Conservation (phyloP, 2,797 vertebrate genomes). For the Dallia pectoralis region DNA sequence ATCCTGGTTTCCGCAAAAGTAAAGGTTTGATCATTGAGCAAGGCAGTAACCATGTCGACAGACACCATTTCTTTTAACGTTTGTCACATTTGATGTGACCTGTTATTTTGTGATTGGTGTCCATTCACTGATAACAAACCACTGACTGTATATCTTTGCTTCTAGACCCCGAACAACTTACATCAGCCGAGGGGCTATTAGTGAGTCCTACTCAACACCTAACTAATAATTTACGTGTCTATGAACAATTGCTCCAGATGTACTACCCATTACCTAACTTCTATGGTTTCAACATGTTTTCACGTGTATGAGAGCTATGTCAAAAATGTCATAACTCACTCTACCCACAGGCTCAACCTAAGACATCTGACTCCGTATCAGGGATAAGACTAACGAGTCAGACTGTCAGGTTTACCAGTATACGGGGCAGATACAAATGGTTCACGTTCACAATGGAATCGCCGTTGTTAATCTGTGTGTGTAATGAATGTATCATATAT, state of each 20-base stretch:
- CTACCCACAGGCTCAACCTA: conserved; percentile 38
- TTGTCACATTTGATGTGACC: background rate
- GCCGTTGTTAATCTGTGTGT: conserved; percentile 34
- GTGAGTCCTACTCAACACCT: conserved; percentile 38
- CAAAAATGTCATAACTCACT: conserved; percentile 68
- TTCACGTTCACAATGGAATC: conserved; percentile 35
- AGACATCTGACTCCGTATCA: conserved; percentile 31
- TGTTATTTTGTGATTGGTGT: background rate
- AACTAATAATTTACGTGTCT: conserved; percentile 64
- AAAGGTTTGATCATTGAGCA: conserved; percentile 14
- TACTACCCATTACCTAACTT: conserved; percentile 60
- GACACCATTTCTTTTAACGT: too few relatives aligned
- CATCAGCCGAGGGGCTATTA: conserved; percentile 19
- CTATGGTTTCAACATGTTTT: conserved; percentile 66
- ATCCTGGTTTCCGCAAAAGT: conserved; percentile 47
- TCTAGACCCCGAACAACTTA: conserved; percentile 9
- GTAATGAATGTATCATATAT: conserved; percentile 28
- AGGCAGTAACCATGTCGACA: background rate
- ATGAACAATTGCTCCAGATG: conserved; percentile 72
- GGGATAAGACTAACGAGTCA: conserved; percentile 26
- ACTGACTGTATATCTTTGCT: background rate
- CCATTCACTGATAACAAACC: background rate
- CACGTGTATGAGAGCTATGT: conserved; percentile 75
- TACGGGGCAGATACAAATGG: conserved; percentile 35
- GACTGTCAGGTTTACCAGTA: conserved; percentile 33